Percentiles rank a stretch among this genome's conserved stretches.
These are phyloP conservation scores for Uloborus plumipes DNA, from an alignment of 2,888 invertebrate genomes.

Conservation along the genomic window DNA sequence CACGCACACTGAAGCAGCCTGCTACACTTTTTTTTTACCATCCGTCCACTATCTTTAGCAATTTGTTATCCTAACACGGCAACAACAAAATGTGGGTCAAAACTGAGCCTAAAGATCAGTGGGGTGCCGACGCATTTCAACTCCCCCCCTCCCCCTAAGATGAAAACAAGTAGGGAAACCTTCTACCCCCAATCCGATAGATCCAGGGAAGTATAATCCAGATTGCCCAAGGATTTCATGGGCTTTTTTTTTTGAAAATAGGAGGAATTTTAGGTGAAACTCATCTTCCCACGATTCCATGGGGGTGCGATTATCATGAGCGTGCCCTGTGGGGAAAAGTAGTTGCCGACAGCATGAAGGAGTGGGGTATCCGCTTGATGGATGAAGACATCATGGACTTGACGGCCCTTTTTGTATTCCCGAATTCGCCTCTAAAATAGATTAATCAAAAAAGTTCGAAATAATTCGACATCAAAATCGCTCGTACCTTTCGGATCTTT, in stretches of 20 bases:
- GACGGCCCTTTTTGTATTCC: no score
- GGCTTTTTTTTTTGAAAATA: no score
- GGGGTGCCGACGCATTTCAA: slow-evolving; percentile 13
- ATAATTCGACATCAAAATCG: no score
- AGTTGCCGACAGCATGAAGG: no score
- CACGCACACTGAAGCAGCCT: no score
- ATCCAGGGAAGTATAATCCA: slow-evolving; percentile 15
- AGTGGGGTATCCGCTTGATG: no score
- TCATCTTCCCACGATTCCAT: slow-evolving; percentile 23
- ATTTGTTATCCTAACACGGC: slow-evolving; percentile 12
- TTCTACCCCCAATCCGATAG: background rate
- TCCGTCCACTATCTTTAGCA: slow-evolving; percentile 5
- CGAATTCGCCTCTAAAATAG: no score
- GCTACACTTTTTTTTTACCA: background rate
- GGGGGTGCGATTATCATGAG: no score
- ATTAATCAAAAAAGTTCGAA: no score
- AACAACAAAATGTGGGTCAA: slow-evolving; percentile 38
- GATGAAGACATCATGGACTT: no score
- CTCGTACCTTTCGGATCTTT: no score
- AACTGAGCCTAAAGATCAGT: slow-evolving; percentile 7
- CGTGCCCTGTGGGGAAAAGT: no score
- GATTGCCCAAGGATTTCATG: slow-evolving; percentile 11
- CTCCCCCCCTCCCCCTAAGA: slow-evolving; percentile 10
- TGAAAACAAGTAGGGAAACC: slow-evolving; percentile 26
- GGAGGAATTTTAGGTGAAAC: background rate